Evolutionary conservation across 23 tunicate species (phyloP), one percentile per base, ranked within the genome.

Genomic region (Phallusia fumigata): DNA sequence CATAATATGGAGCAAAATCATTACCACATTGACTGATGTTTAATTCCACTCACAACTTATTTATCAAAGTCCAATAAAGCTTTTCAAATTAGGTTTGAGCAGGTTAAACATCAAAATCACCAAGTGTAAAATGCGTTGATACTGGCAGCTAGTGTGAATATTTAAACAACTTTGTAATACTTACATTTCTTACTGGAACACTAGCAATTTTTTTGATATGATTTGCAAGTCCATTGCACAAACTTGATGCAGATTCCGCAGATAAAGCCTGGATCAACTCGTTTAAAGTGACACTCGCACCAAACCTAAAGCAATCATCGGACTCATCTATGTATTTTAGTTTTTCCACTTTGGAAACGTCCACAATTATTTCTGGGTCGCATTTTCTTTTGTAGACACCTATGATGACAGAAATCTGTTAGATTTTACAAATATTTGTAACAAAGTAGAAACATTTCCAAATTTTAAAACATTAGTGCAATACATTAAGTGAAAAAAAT

Each of bases 121-220:
- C n/a, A n/a, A n/a, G n/a, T n/a, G n/a, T n/a, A n/a, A n/a, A n/a
- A n/a, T n/a, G n/a, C n/a, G n/a, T n/a, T n/a, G n/a, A n/a, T n/a
- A n/a, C n/a, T n/a, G n/a, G n/a, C n/a, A n/a, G n/a, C n/a, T n/a
- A n/a, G n/a, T n/a, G n/a, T n/a, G n/a, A n/a, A n/a, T n/a, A n/a
- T n/a, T n/a, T 18, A n/a, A n/a, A n/a, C n/a, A n/a, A n/a, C n/a
- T n/a, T n/a, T n/a, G n/a, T n/a, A n/a, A n/a, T 26, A 30, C 93
- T 81, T 77, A 93, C 98, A 88, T 93, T 93, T 88, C 98, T 81
- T 33, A 93, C 88, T 32, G 93, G 93, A 15, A 40, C 53, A 32
- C 88, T 64, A 32, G 98, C 98, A 10, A 93, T 47, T 73, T 85
- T 84, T 32, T 72, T 28, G 1, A 93, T 52, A 82, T 93, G 98